Evolutionary conservation across 2,113 vertebrate genomes (phyloP).

Genomic region (Apteryx owenii): DNA sequence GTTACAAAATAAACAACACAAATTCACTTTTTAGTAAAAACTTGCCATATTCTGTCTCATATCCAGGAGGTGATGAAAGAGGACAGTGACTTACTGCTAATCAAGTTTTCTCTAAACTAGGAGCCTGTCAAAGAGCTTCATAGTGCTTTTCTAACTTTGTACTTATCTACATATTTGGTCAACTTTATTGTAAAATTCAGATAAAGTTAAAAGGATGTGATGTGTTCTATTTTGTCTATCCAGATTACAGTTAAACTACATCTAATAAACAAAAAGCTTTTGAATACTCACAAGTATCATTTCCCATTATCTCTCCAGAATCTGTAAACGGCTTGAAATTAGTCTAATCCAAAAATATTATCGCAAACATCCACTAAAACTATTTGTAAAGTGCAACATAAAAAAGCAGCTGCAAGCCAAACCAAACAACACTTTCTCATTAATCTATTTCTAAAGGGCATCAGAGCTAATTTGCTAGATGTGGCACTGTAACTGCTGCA

Average conservation of each 20-base stretch:
- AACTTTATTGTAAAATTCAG: neutral
- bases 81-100: neutral
- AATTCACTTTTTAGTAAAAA: conserved; percentile 22
- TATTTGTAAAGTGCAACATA: neutral
- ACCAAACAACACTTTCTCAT: neutral
- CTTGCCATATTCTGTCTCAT: conserved; percentile 12
- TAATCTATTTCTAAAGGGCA: neutral
- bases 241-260: neutral
- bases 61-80: neutral
- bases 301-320: neutral
- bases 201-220: conserved; percentile 33
- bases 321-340: conserved; percentile 28
- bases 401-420: conserved; percentile 33
- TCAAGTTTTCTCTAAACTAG: neutral
- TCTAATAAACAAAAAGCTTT: neutral
- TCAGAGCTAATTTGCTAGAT: conserved; percentile 4
- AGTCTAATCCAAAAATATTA: neutral
- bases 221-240: conserved; percentile 22
- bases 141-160: neutral
- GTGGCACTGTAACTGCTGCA: neutral
- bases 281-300: neutral
- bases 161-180: neutral
- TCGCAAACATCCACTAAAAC: conserved; percentile 30
- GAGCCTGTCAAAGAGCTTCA: neutral
- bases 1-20: conserved; percentile 41